A percentile compares a stretch with the other conserved stretches of the same genome.
These are phyloP conservation scores for Platycheirus rosarum DNA, from an alignment of 2,888 invertebrate species.

Conservation along the genomic window DNA sequence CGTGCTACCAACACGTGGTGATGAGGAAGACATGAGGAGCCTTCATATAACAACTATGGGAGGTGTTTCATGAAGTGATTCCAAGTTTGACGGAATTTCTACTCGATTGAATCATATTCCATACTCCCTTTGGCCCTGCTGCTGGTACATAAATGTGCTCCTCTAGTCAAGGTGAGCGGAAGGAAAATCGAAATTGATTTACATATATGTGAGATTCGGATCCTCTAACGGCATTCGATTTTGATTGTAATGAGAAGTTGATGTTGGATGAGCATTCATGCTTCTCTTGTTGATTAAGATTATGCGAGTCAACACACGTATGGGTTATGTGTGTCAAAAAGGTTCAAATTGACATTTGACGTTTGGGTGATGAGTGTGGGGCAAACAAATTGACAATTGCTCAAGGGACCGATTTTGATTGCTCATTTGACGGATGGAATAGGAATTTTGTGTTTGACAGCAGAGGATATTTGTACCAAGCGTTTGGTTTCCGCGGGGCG, in stretches of 20 bases:
- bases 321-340: slow-evolving; percentile 17
- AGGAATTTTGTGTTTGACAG: slow-evolving; percentile 22
- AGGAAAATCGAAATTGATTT: slow-evolving; percentile 65
- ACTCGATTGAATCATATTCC: slow-evolving; percentile 58
- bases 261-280: slow-evolving; percentile 44
- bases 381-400: slow-evolving; percentile 17
- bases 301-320: slow-evolving; percentile 45
- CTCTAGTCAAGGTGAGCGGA: neutral
- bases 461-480: slow-evolving; percentile 22
- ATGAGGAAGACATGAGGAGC: neutral
- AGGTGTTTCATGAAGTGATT: slow-evolving; percentile 41
- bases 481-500: slow-evolving; percentile 44
- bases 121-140: neutral
- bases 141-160: neutral
- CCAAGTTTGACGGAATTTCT: slow-evolving; percentile 64
- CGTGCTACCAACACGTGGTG: slow-evolving; percentile 57
- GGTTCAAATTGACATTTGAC: slow-evolving; percentile 49
- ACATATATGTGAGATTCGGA: slow-evolving; percentile 33
- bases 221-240: slow-evolving; percentile 55
- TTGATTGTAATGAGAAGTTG: slow-evolving; percentile 70
- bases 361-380: neutral
- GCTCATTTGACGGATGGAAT: slow-evolving; percentile 52
- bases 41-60: neutral
- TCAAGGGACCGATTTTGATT: slow-evolving; percentile 53
- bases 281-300: slow-evolving; percentile 47